A percentile compares a stretch with the other conserved stretches of the same genome.
Conservation (phyloP, 2,113 vertebrate species). For the Prolemur simus region DNA sequence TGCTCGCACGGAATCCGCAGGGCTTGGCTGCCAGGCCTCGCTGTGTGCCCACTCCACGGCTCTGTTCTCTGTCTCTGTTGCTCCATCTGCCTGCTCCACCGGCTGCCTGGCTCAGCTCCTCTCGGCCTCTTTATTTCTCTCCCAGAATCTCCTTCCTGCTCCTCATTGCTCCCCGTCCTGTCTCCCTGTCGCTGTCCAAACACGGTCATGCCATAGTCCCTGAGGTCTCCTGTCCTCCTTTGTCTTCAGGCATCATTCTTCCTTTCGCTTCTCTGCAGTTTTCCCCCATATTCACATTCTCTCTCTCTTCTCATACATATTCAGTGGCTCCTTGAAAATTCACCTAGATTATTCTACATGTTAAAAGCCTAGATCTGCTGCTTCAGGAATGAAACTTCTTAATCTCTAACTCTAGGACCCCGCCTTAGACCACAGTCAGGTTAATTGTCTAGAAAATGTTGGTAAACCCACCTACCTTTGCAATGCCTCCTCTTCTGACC, state of each 20-base stretch:
- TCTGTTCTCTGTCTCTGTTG: constrained; percentile 48
- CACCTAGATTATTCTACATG: constrained; percentile 22
- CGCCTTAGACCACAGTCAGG: background rate
- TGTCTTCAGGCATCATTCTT: background rate
- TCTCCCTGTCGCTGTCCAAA: background rate
- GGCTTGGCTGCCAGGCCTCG: constrained; percentile 57
- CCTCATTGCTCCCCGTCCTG: background rate
- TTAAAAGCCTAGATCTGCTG: background rate
- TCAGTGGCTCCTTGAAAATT: constrained; percentile 55
- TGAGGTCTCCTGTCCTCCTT: background rate
- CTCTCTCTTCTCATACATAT: constrained; percentile 25
- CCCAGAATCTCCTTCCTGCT: background rate
- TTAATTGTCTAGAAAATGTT: background rate
- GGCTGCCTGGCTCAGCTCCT: constrained; percentile 40
- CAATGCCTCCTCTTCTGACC: background rate
- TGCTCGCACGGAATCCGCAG: constrained; percentile 48
- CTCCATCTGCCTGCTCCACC: constrained; percentile 62
- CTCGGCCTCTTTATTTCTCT: constrained; percentile 22
- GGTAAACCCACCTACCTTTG: background rate
- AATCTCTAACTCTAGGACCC: background rate
- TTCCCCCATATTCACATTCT: background rate
- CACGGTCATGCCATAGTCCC: background rate
- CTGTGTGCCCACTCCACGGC: constrained; percentile 25
- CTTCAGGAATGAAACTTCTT: background rate
- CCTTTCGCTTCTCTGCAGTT: background rate